Conservation (phyloP, 2,888 invertebrate species). For the Ophonus ardosiacus region DNA sequence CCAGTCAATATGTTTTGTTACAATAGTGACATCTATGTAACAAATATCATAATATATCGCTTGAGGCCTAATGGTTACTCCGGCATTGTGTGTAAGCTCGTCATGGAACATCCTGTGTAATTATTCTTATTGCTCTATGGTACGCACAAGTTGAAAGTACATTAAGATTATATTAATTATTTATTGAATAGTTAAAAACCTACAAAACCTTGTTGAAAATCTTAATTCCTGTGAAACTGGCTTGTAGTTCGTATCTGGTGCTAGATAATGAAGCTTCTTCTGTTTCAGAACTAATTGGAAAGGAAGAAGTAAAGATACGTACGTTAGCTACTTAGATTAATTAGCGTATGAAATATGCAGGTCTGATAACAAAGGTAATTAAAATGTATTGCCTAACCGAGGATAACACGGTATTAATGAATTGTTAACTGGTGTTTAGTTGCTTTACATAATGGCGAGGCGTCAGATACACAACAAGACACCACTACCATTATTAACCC, state of each 20-base stretch:
- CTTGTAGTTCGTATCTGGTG: background rate
- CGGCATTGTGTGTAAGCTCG: too few species aligned
- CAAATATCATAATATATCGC: too few species aligned
- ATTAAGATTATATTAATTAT: too few species aligned
- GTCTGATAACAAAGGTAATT: constrained; percentile 47
- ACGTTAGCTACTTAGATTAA: constrained; percentile 39
- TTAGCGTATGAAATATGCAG: constrained; percentile 58
- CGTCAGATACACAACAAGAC: background rate
- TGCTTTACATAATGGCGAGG: constrained; percentile 8
- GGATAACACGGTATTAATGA: constrained; percentile 15
- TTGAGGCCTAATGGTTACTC: too few species aligned
- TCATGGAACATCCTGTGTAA: too few species aligned
- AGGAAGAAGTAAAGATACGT: constrained; percentile 32
- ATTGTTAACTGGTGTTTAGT: constrained; percentile 36
- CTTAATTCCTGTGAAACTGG: too few species aligned
- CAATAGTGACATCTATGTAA: too few species aligned
- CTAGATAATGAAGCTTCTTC: constrained; percentile 18
- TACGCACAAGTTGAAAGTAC: too few species aligned
- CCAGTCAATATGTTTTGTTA: too few species aligned
- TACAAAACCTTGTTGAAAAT: too few species aligned
- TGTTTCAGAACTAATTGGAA: constrained; percentile 12
- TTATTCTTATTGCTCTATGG: too few species aligned
- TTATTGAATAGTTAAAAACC: too few species aligned
- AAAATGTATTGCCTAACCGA: constrained; percentile 39
- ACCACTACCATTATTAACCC: constrained; percentile 18